Base-by-base conservation (phyloP, 2,888 invertebrate genomes). In the Nomada ferruginata region DNA sequence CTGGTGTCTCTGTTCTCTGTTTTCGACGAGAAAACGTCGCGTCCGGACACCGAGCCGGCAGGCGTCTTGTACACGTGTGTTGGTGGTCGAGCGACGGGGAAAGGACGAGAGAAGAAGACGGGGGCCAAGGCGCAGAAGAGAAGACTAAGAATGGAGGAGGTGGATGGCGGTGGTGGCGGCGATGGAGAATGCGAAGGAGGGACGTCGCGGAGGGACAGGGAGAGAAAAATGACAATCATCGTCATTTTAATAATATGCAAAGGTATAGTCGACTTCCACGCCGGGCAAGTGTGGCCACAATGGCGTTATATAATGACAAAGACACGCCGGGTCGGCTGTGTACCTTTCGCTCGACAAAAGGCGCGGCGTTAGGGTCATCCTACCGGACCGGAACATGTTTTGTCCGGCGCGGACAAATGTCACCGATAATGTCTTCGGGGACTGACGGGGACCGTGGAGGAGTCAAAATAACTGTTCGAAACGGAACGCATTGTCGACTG, bases 221-320 rank as follows among this genome's bases (percentile, higher is more conserved):
- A 75, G 79, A 82, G 82, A 82, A 93, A 93, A 94, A 94, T 93
- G 93, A 94, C 93, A 93, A 93, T 93, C 93, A 93, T 93, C 93
- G 93, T 93, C 93, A 93, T 93, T 93, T 93, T 79, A 85, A 83
- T 87, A 85, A 87, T 85, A 85, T 87, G 85, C 84, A 84, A 84
- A 82, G 87, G 85, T 73, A 87, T 82, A 84, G 87, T 87, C 87
- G 81, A 85, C 87, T 87, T 92, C 90, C 89, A 92, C 91, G 91
- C 79, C 91, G 91, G 92, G 92, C 92, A 94, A 93, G 93, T 94
- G 93, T 93, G 93, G 92, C 90, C 91, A 94, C 93, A 94, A 93
- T 94, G 90, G 93, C 92, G 92, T 94, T 93, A 94, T 93, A 93
- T 94, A 93, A 94, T 93, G 93, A 93, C 93, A 93, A 93, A 93